A percentile compares a stretch with the other conserved stretches of the same genome.
These are phyloP conservation scores for Ambastaia sidthimunki DNA, from an alignment of 2,797 vertebrate genomes.

Conservation along the genomic window DNA sequence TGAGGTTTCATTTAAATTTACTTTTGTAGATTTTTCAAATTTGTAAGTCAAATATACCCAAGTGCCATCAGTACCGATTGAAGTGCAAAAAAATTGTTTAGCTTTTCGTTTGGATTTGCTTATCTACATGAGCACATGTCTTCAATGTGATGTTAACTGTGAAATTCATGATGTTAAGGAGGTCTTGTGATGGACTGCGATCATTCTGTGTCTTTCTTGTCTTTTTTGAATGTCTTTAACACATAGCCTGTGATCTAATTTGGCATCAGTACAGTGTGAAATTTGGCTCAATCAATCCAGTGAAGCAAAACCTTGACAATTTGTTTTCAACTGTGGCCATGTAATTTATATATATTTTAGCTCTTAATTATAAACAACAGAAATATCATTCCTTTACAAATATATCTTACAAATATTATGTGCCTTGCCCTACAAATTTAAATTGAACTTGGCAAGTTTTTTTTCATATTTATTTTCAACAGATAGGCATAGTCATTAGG, in stretches of 20 bases:
- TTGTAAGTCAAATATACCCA: no score
- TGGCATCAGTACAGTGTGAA: not conserved
- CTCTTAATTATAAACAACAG: not conserved
- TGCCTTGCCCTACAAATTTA: not conserved
- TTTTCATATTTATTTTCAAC: not conserved
- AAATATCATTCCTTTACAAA: not conserved
- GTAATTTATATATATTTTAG: no score
- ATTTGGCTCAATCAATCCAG: not conserved
- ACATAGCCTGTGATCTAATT: not conserved
- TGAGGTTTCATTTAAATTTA: no score
- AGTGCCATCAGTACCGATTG: no score
- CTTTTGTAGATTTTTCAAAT: no score
- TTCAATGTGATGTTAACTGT: not conserved
- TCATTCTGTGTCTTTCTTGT: not conserved
- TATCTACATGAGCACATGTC: not conserved
- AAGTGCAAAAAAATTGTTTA: not conserved
- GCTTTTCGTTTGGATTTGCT: no score
- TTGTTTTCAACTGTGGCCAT: not conserved
- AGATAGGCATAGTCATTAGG: not conserved
- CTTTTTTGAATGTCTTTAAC: not conserved
- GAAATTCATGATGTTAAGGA: not conserved
- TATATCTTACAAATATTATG: not conserved
- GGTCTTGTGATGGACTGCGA: constrained; percentile 9
- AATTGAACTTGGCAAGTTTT: not conserved
- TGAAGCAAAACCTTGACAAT: not conserved